Conservation (phyloP, 2,888 invertebrate genomes). For the Drosophila diplacantha region DNA sequence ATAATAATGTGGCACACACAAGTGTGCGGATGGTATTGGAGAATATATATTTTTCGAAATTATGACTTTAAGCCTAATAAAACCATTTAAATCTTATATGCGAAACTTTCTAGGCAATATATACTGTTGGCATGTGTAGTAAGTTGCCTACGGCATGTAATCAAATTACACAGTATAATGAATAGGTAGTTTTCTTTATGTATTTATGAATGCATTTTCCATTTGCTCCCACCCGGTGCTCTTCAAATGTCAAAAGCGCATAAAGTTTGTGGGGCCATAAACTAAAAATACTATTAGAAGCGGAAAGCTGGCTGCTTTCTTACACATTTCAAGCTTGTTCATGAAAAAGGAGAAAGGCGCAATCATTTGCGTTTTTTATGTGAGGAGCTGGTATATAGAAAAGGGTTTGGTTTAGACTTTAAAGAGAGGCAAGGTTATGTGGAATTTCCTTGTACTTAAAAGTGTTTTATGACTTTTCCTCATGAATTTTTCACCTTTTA, state of each 20-base stretch:
- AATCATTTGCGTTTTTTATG: slow-evolving; percentile 10
- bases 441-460: neutral
- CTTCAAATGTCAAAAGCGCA: slow-evolving; percentile 54
- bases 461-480: neutral
- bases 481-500: neutral
- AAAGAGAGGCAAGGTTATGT: neutral
- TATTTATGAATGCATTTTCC: slow-evolving; percentile 19
- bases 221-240: slow-evolving; percentile 17
- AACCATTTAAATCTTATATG: neutral
- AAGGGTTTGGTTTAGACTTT: neutral
- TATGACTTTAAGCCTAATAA: slow-evolving; percentile 18
- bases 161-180: slow-evolving; percentile 16
- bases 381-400: neutral
- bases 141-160: neutral
- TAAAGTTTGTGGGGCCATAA: slow-evolving; percentile 38
- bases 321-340: slow-evolving; percentile 22
- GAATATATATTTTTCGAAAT: neutral
- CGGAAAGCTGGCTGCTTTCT: neutral
- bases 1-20: slow-evolving; percentile 13
- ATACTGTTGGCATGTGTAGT: neutral
- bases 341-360: slow-evolving; percentile 4
- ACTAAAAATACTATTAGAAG: slow-evolving; percentile 15
- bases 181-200: slow-evolving; percentile 8
- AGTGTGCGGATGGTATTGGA: neutral
- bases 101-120: neutral